Base-by-base conservation (phyloP, 2,888 invertebrate genomes). In the Blastobasis lacticolella region DNA sequence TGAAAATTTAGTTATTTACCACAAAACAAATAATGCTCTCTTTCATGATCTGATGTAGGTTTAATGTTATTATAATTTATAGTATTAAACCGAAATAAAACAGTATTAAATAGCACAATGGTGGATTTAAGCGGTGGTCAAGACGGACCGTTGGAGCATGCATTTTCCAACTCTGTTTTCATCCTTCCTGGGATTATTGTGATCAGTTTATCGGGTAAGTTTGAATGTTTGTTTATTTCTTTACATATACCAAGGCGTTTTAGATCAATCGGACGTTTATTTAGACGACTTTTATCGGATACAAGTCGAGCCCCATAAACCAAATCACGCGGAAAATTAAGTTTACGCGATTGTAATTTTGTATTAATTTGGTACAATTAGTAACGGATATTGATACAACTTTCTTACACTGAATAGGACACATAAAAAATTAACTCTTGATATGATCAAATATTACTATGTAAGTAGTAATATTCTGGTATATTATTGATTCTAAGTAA, bases 121-220 rank as follows among this genome's bases (percentile, higher is more conserved):
- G 96, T 96, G 59, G 95, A 96, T 81, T 89, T 96, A 68, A 92
- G 94, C 56, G 94, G 94, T 36, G 92, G 93, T 48, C 90, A 93
- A 54, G 94, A 94, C 64, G 94, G 94, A 6, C 94, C 94, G 0
- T 90, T 94, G 68, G 95, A 95, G 76, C 95, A 95, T 81, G 94
- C 94, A 61, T 96, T 97, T 84, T 95, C 95, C 58, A 96, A 97
- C 83, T 88, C 92, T 45, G 94, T 96, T 61, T 96, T 97, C 78
- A 93, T 96, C 64, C 73, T 96, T 66, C 96, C 97, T 62, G 95
- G 94, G 49, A 91, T 95, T 62, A 90, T 96, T 61, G 92, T 96
- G 63, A 84, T 94, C 62, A 91, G 92, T 61, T 89, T 97, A 72
- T 91, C 94, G 81, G 93, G 96, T 96, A 85, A 91, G 90, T 48